phyloP scores from a whole-genome alignment of 1,140 invertebrate genomes.

The Solenopsis invicta region DNA sequence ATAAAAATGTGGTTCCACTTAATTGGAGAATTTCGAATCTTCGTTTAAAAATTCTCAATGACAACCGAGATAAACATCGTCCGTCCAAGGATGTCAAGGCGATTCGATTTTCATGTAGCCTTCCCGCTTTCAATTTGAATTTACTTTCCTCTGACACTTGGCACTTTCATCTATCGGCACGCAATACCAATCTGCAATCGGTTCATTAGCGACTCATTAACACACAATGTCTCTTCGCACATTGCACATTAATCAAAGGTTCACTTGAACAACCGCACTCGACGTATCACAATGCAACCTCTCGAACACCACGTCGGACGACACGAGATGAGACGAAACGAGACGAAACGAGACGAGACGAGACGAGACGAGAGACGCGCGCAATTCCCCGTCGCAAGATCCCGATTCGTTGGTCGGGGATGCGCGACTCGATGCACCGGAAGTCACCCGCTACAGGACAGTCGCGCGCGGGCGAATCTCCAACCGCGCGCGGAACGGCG shows the following conservation, averaged over 20 bases:
- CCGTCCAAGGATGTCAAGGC: background rate
- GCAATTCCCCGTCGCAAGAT: background rate
- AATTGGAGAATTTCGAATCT: background rate
- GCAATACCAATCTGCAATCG: background rate
- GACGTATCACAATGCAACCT: background rate
- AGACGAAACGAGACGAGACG: too few species aligned
- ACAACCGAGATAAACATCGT: background rate
- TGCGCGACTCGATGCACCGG: background rate
- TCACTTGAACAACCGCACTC: constrained; percentile 17
- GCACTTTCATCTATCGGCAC: constrained; percentile 1
- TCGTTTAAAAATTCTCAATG: background rate
- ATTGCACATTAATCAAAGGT: background rate
- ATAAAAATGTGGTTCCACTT: too few species aligned
- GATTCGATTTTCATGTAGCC: background rate
- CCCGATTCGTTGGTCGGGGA: background rate
- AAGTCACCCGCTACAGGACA: background rate
- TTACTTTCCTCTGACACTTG: background rate
- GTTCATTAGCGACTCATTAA: background rate
- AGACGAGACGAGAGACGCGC: too few species aligned
- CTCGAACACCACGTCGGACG: background rate
- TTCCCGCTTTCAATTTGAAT: background rate
- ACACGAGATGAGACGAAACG: too few species aligned
- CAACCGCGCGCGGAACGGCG: background rate
- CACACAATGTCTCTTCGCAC: background rate
- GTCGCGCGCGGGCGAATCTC: background rate